Evolutionary conservation across 2,888 invertebrate genomes (phyloP), one percentile per base, ranked within the genome.

Genomic region (Apoda limacodes): DNA sequence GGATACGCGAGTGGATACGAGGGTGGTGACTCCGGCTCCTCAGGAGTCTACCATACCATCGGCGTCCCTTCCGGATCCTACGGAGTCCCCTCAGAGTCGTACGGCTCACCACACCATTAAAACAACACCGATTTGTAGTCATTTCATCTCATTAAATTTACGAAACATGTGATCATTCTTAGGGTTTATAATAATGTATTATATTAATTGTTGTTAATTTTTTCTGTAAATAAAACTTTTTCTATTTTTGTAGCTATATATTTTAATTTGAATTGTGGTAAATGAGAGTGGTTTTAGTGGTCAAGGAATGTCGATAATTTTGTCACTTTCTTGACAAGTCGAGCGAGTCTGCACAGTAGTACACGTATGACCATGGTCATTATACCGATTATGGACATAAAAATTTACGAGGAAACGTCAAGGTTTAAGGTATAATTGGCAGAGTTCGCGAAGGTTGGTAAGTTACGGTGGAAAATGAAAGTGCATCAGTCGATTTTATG

Each of bases 201-300:
- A 74, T 70, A 74, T 60, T 63, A 64, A 61, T 55, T 59, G 57
- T 66, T 68, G 62, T 68, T 71, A 66, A 66, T 17, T 69, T 69
- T 72, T 75, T 80, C 76, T 82, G 82, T 82, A 82, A 82, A 82
- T 82, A 80, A 76, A 75, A 62, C 50, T 40, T 45, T 54, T 50
- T 50, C 55, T 57, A 62, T 68, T 70, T 65, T 66, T 61, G 53
- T 64, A n/a, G n/a, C n/a, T n/a, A n/a, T n/a, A n/a, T n/a, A n/a
- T n/a, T n/a, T n/a, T n/a, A n/a, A n/a, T n/a, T n/a, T n/a, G n/a
- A n/a, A n/a, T n/a, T n/a, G n/a, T n/a, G n/a, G n/a, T n/a, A n/a
- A n/a, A n/a, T n/a, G n/a, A n/a, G n/a, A n/a, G n/a, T n/a, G n/a
- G n/a, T n/a, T n/a, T n/a, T n/a, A n/a, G n/a, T n/a, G n/a, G n/a